Conservation (phyloP, 37 sponge, comb jelly and placozoan species). For the Bolinopsis microptera region DNA sequence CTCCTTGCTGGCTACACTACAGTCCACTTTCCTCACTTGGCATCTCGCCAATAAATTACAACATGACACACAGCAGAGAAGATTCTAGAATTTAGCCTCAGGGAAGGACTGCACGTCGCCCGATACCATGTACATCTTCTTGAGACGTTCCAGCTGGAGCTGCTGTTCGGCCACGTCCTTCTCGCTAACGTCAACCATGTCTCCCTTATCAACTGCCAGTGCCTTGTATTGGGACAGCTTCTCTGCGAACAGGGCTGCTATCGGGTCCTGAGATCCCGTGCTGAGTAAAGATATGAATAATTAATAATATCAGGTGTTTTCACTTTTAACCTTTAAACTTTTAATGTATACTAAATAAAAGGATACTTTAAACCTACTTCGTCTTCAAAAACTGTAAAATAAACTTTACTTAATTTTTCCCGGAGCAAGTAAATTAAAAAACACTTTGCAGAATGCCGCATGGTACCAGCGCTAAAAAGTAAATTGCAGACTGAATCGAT, state of each 20-base stretch:
- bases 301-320: not conserved
- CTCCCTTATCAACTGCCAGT: not conserved
- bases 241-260: not conserved
- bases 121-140: not conserved
- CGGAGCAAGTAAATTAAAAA: not conserved
- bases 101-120: slow-evolving; percentile 15
- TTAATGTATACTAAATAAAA: too few species aligned
- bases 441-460: too few species aligned
- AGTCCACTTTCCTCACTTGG: not conserved
- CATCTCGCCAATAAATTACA: not conserved
- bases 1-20: not conserved
- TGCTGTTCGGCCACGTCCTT: slow-evolving; percentile 8
- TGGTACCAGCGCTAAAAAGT: too few species aligned
- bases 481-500: too few species aligned
- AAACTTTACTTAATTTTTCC: too few species aligned
- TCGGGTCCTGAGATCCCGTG: not conserved
- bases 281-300: not conserved
- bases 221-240: not conserved
- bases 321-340: too few species aligned
- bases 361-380: too few species aligned
- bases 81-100: not conserved
- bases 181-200: not conserved
- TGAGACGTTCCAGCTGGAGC: not conserved
- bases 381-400: too few species aligned
- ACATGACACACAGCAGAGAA: not conserved